Evolutionary conservation across 2,113 vertebrate genomes (phyloP).

Genomic region (Anseranas semipalmata): DNA sequence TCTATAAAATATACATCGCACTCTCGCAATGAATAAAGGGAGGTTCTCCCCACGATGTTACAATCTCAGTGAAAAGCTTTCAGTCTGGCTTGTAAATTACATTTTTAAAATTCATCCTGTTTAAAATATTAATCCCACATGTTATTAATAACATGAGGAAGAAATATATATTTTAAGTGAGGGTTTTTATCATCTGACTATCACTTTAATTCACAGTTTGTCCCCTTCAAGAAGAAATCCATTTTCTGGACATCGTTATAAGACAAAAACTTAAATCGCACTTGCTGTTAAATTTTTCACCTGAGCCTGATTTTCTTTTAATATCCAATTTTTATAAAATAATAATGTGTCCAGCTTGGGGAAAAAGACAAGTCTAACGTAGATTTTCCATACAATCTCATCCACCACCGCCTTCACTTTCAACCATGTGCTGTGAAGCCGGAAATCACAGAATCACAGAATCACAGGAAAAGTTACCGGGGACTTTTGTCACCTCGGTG

Average conservation of each 20-base stretch:
- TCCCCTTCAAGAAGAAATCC: conserved; percentile 62
- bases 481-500: neutral
- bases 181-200: conserved; percentile 52
- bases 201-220: conserved; percentile 61
- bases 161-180: conserved; percentile 57
- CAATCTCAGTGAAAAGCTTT: neutral
- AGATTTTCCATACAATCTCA: neutral
- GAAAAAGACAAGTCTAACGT: conserved; percentile 30
- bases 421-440: neutral
- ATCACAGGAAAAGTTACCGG: fast-evolving
- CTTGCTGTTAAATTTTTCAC: conserved; percentile 44
- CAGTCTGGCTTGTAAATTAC: conserved; percentile 8
- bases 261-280: conserved; percentile 43
- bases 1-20: neutral
- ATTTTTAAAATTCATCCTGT: conserved; percentile 13
- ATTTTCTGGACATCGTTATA: conserved; percentile 17
- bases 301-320: conserved; percentile 34
- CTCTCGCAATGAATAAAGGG: neutral
- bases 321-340: conserved; percentile 61
- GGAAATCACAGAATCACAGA: too few species aligned
- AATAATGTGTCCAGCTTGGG: conserved; percentile 50
- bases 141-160: conserved; percentile 57
- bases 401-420: neutral
- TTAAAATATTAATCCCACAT: conserved; percentile 69
- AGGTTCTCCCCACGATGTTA: fast-evolving